These are phyloP conservation scores for Tachypleus tridentatus DNA, from an alignment of 1,140 invertebrate species.

Conservation along the genomic window DNA sequence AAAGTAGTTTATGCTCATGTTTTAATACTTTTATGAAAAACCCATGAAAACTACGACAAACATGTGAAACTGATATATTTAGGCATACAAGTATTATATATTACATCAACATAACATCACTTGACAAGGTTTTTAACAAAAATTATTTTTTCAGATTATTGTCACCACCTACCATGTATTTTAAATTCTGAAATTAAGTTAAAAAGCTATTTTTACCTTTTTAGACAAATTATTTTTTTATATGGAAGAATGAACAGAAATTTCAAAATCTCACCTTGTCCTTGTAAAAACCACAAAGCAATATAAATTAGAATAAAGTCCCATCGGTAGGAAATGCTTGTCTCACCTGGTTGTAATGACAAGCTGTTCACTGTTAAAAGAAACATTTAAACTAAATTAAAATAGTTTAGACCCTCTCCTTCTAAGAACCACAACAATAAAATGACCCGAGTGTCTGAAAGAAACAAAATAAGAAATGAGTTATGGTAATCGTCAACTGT, in stretches of 20 bases:
- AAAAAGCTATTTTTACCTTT: no score
- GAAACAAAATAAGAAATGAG: constrained; percentile 11
- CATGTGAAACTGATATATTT: no score
- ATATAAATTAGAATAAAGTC: constrained; percentile 79
- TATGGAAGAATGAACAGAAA: background rate
- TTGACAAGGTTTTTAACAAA: no score
- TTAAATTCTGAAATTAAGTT: no score
- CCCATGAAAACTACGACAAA: no score
- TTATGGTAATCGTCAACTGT: no score
- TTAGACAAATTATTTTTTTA: constrained; percentile 1
- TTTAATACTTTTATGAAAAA: no score
- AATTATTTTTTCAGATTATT: no score
- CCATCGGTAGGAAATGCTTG: constrained; percentile 52
- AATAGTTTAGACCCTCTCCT: constrained; percentile 22
- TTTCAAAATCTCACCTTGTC: constrained; percentile 33
- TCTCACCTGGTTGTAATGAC: background rate
- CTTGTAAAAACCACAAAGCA: constrained; percentile 80
- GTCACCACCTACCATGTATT: no score
- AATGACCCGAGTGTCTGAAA: constrained; percentile 10
- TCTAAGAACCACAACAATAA: constrained; percentile 18
- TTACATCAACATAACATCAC: no score
- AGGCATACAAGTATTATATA: no score
- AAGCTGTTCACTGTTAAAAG: constrained; percentile 59
- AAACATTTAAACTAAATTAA: constrained; percentile 9
- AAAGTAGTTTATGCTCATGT: no score